These are phyloP conservation scores for Tichodroma muraria DNA, from an alignment of 2,113 vertebrate genomes.

Conservation along the genomic window DNA sequence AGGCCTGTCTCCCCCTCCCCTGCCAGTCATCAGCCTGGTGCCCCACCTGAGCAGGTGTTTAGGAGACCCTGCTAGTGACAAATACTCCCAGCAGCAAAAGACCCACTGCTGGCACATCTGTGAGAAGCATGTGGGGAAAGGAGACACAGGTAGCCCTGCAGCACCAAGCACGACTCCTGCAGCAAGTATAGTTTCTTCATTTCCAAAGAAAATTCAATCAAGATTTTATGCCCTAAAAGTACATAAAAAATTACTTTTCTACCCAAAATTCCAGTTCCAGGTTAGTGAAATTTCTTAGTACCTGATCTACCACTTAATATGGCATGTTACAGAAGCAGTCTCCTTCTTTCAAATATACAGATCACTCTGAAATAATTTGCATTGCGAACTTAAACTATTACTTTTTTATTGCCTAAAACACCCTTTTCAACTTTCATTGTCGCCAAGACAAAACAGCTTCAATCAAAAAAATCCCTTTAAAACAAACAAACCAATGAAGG, in stretches of 20 bases:
- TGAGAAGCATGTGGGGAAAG: background rate
- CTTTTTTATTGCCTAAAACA: background rate
- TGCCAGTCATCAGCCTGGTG: background rate
- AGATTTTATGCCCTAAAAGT: background rate
- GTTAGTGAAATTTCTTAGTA: background rate
- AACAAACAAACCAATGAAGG: slow-evolving; percentile 12
- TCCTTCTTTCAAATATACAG: background rate
- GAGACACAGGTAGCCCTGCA: rapidly evolving
- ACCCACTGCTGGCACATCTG: background rate
- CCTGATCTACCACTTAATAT: background rate
- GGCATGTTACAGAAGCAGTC: background rate
- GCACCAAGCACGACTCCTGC: background rate
- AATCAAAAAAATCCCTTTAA: slow-evolving; percentile 23
- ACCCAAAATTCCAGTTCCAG: background rate
- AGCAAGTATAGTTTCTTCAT: background rate
- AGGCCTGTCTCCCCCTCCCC: background rate
- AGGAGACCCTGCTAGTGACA: background rate
- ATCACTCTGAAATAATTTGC: background rate
- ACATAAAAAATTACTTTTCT: background rate
- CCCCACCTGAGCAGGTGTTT: background rate
- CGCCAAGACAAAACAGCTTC: slow-evolving; percentile 13
- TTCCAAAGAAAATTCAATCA: background rate
- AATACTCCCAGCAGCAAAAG: background rate
- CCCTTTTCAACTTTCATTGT: background rate
- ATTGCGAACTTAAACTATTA: background rate